phyloP scores from a whole-genome alignment of 1,140 invertebrate species.

The Macrocentrus cingulum region DNA sequence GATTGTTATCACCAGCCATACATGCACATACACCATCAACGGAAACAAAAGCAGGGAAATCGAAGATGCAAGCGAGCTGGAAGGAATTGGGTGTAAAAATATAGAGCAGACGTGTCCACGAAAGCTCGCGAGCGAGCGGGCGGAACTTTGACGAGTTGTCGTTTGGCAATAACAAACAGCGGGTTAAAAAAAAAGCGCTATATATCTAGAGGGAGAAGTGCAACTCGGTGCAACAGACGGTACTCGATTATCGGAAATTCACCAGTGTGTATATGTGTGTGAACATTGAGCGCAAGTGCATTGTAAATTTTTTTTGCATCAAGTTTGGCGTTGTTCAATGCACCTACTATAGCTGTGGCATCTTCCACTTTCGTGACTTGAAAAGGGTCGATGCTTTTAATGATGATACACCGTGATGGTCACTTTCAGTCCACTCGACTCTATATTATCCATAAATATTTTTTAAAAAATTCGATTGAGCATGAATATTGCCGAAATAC shows the following conservation, averaged over 20 bases:
- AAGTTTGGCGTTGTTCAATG: neutral
- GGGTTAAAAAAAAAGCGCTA: neutral
- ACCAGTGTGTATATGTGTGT: constrained; percentile 5
- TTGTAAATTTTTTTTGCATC: neutral
- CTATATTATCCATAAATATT: neutral
- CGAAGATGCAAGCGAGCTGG: neutral
- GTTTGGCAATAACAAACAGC: neutral
- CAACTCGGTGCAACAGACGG: constrained; percentile 19
- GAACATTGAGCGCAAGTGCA: constrained; percentile 8
- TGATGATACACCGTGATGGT: neutral
- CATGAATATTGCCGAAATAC: neutral
- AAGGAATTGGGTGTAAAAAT: constrained; percentile 20
- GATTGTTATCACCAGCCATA: neutral
- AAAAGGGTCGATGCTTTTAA: too few species aligned
- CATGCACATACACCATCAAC: neutral
- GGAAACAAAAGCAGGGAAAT: neutral
- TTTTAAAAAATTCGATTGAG: too few species aligned
- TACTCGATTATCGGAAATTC: constrained; percentile 28
- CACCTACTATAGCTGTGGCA: neutral
- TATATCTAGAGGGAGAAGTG: neutral
- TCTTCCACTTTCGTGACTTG: neutral
- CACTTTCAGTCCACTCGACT: neutral
- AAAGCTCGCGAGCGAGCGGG: neutral
- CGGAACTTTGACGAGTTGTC: constrained; percentile 17
- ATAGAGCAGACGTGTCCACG: constrained; percentile 8